Evolutionary conservation across 2,888 invertebrate genomes (phyloP).

Genomic region (Acholoe squamosa): DNA sequence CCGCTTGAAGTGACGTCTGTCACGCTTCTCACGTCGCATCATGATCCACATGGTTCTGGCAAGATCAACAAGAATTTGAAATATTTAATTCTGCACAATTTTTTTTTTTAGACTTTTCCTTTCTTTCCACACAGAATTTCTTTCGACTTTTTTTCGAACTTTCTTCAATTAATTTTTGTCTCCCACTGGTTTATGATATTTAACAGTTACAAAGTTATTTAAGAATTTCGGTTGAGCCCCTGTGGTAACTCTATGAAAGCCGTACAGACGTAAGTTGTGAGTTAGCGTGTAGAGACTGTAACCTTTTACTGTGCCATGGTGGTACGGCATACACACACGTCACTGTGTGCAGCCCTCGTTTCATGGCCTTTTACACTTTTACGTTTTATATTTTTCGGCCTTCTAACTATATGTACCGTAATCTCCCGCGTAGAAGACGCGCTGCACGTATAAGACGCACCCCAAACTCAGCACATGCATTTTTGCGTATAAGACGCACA

Average conservation of each 20-base stretch:
- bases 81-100: too few species aligned
- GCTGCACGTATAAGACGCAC: too few species aligned
- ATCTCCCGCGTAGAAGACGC: too few species aligned
- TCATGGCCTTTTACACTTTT: slow-evolving; percentile 29
- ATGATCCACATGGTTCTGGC: slow-evolving; percentile 99
- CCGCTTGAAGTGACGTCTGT: slow-evolving; percentile 98
- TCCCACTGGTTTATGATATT: too few species aligned
- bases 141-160: too few species aligned
- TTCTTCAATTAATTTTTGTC: too few species aligned
- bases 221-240: background rate
- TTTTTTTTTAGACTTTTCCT: too few species aligned
- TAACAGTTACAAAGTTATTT: background rate
- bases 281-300: background rate
- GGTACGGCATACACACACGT: slow-evolving; percentile 35
- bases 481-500: too few species aligned
- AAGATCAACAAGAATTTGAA: background rate
- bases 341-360: slow-evolving; percentile 47
- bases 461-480: too few species aligned
- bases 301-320: slow-evolving; percentile 42
- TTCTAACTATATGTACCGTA: too few species aligned
- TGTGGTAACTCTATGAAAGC: slow-evolving; percentile 23
- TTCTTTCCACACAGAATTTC: too few species aligned
- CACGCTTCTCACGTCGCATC: slow-evolving; percentile 99
- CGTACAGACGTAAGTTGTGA: background rate
- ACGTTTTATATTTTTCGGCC: too few species aligned